Base-by-base conservation (phyloP, 2,888 invertebrate genomes). In the Dryobotodes eremita region DNA sequence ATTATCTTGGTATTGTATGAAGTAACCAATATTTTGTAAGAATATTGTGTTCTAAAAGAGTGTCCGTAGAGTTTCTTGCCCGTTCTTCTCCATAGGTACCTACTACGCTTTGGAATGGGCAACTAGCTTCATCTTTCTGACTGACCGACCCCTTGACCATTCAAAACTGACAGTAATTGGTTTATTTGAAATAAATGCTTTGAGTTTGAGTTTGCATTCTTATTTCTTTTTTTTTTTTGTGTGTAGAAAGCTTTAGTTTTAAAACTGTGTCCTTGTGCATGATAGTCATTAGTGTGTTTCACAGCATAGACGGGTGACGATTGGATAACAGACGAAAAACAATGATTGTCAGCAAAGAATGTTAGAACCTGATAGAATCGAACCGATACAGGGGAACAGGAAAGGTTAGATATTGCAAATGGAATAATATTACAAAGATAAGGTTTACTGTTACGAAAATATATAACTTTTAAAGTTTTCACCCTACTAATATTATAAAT, bases 221-320 rank as follows among this genome's bases (percentile, higher is more conserved):
- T 57, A 13, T 13, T 57, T 57, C 5, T 5, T 17, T 50, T 50
- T 50, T 50, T 5, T 6, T 50, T 42, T 42, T 48, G 59, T 17
- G 31, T 31, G 31, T 61, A 17, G 8, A 31, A 17, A 8, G 26
- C 26, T 8, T 61, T 15, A 7, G 4, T 17, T 61, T 31, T 1
- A 26, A 61, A 31, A 8, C 31, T 61, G 31, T 61, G 31, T 36
- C n/a, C 4, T 17, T 13, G 23, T 61, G n/a, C 1, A 10, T 36
- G n/a, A 42, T 55, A 26, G 20, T 42, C 78, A 69, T 68, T 74
- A 74, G 55, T 15, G 68, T 17, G 36, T 36, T 61, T 53, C 59
- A 53, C 31, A 20, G 31, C 65, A 53, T n/a, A 20, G 46, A 48
- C 66, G 26, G 53, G 13, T 61, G 55, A n/a, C 6, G n/a, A 17